Evolutionary conservation across 2,113 vertebrate genomes (phyloP).

Genomic region (Pelecanus crispus): DNA sequence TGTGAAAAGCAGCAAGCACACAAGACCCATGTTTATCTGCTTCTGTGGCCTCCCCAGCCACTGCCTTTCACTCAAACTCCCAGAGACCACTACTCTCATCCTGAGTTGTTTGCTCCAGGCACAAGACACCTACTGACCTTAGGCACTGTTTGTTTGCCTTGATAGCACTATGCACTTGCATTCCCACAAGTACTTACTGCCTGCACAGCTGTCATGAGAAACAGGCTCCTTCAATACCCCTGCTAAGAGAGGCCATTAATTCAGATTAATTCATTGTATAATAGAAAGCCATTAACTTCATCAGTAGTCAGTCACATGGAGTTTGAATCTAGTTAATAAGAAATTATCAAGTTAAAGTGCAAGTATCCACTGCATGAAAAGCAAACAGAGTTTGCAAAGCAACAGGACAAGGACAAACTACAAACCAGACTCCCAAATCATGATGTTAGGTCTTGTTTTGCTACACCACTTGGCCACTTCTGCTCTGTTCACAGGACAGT

Average conservation of each 20-base stretch:
- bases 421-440: not conserved
- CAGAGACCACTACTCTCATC: not conserved
- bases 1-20: not conserved
- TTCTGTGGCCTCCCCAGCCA: not conserved
- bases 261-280: not conserved
- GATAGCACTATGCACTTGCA: not conserved
- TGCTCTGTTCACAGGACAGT: not conserved
- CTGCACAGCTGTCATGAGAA: not conserved
- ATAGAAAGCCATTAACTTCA: constrained; percentile 10
- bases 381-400: not conserved
- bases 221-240: not conserved
- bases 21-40: fast-evolving
- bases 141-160: not conserved
- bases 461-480: not conserved
- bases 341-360: not conserved
- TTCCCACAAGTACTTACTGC: not conserved
- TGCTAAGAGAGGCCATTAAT: not conserved
- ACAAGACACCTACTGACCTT: not conserved
- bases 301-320: not conserved
- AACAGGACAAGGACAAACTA: not conserved
- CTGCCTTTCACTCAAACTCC: not conserved
- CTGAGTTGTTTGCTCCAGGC: not conserved
- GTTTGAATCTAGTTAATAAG: not conserved
- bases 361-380: not conserved
- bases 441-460: not conserved